phyloP scores from a whole-genome alignment of 2,797 vertebrate genomes.

The Cetoscarus ocellatus region DNA sequence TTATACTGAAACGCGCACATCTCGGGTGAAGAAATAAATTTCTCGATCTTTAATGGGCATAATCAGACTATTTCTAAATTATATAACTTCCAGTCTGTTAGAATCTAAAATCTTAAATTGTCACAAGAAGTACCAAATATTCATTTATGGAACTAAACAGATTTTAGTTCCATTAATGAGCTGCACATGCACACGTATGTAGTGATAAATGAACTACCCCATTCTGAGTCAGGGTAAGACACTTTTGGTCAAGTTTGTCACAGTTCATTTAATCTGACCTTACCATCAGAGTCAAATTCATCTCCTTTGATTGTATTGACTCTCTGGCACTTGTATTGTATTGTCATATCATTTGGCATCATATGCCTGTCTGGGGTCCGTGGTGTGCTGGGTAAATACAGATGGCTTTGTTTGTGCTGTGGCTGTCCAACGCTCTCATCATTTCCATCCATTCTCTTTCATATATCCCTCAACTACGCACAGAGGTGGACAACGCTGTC shows the following conservation, averaged over 20 bases:
- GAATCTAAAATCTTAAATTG: no score
- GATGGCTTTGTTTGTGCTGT: conserved; percentile 39
- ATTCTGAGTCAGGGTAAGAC: no score
- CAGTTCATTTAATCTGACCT: not conserved
- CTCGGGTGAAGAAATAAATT: no score
- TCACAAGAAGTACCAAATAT: no score
- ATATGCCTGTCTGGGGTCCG: conserved; percentile 2
- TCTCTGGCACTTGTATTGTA: conserved; percentile 10
- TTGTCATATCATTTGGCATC: conserved; percentile 22
- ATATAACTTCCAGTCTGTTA: no score
- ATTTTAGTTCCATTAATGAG: no score
- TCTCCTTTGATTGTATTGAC: conserved; percentile 20
- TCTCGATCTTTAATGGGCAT: no score
- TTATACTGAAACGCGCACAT: no score
- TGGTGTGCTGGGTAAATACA: conserved; percentile 39
- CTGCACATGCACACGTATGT: no score
- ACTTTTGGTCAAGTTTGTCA: not conserved
- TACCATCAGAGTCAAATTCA: conserved; percentile 17
- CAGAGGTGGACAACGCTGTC: conserved; percentile 57
- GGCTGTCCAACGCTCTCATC: conserved; percentile 34
- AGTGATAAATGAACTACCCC: no score
- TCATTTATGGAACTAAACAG: no score
- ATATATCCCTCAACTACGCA: conserved; percentile 33
- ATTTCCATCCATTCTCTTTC: conserved; percentile 34
- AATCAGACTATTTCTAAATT: no score